These are phyloP conservation scores for Grus americana DNA, from an alignment of 2,113 vertebrate genomes.

Conservation along the genomic window DNA sequence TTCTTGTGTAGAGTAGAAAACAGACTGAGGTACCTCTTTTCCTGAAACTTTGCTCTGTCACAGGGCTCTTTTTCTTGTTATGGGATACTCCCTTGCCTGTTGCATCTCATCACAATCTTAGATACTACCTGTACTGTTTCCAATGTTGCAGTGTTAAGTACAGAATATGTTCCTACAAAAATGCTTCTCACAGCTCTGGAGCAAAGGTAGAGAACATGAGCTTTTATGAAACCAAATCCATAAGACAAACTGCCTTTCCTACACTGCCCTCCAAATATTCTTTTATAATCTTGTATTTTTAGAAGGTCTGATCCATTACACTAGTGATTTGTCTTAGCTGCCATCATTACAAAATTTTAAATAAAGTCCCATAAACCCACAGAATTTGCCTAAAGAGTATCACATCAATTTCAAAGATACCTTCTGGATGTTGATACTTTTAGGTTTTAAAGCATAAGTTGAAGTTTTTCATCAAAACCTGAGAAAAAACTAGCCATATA, in stretches of 20 bases:
- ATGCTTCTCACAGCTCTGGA: neutral
- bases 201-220: neutral
- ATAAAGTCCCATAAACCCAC: neutral
- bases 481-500: neutral
- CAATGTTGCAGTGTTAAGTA: neutral
- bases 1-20: neutral
- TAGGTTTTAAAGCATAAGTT: neutral
- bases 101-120: neutral
- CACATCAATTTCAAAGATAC: neutral
- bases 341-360: neutral
- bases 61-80: neutral
- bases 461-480: neutral
- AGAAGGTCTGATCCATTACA: neutral
- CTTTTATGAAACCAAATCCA: neutral
- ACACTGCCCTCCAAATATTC: neutral
- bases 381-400: neutral
- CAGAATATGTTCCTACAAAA: neutral
- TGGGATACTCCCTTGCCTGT: neutral
- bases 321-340: neutral
- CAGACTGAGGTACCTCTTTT: neutral
- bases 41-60: neutral
- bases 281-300: neutral
- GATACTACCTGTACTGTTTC: neutral
- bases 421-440: neutral
- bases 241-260: neutral